Percentiles rank a stretch among this genome's conserved stretches.
Evolutionary conservation across 2,113 vertebrate genomes (phyloP).

Genomic region (Megaceryle maxima): DNA sequence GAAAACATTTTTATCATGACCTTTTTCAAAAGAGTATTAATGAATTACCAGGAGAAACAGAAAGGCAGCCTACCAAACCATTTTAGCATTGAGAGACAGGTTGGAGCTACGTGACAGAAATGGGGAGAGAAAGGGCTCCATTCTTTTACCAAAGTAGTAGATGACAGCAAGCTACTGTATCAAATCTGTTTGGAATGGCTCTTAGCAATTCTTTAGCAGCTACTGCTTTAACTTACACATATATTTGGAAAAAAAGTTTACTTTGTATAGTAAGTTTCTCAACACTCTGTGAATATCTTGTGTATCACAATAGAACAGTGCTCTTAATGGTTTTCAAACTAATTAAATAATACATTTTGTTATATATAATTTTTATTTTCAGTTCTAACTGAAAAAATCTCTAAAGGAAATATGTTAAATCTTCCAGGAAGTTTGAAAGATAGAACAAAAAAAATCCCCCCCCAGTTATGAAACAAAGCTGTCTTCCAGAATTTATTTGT

Average conservation of each 20-base stretch:
- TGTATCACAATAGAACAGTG: neutral
- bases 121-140: neutral
- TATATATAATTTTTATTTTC: neutral
- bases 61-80: neutral
- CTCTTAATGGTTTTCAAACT: neutral
- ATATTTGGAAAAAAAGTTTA: neutral
- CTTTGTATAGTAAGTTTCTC: neutral
- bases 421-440: neutral
- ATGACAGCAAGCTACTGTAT: neutral
- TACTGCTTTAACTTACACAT: neutral
- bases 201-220: neutral
- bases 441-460: neutral
- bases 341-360: neutral
- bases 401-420: neutral
- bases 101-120: neutral
- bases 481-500: neutral
- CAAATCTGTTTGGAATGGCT: neutral
- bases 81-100: neutral
- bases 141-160: neutral
- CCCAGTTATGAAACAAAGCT: neutral
- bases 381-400: neutral
- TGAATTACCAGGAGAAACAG: neutral
- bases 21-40: neutral
- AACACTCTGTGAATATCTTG: neutral
- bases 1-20: conserved; percentile 6